Conservation (phyloP, 2,113 vertebrate species). For the Pterocles gutturalis region DNA sequence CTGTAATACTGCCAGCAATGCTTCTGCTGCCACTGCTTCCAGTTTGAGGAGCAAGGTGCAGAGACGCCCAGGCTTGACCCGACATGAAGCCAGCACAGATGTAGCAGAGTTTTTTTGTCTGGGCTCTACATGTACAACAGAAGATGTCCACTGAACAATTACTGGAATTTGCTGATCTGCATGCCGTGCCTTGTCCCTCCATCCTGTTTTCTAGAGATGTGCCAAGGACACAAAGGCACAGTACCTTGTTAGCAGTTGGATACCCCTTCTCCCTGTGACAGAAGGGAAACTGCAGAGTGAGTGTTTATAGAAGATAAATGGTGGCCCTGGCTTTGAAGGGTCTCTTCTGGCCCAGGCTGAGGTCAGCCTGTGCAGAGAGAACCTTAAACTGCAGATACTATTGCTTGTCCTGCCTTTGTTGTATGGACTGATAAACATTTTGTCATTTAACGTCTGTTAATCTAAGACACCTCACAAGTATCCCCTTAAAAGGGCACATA, state of each 20-base stretch:
- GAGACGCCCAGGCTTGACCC: neutral
- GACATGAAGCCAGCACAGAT: neutral
- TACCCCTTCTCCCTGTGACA: neutral
- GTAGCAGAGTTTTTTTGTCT: neutral
- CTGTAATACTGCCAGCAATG: neutral
- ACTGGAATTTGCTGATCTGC: neutral
- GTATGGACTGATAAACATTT: neutral
- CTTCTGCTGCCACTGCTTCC: neutral
- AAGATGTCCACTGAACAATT: neutral
- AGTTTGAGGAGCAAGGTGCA: neutral
- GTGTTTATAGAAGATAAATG: neutral
- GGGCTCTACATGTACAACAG: rapidly evolving
- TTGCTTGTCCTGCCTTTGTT: neutral
- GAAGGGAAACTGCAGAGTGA: neutral
- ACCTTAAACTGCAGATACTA: neutral
- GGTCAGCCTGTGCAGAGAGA: neutral
- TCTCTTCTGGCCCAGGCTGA: neutral
- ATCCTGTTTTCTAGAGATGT: neutral
- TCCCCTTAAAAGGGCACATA: neutral
- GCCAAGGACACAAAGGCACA: neutral
- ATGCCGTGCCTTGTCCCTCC: neutral
- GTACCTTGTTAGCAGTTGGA: neutral
- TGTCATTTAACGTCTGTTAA: neutral
- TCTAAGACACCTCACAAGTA: neutral
- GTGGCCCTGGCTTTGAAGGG: neutral